Evolutionary conservation across 2,797 vertebrate species (phyloP), one percentile per base, ranked within the genome.

Genomic region (Chloroceryle inda): DNA sequence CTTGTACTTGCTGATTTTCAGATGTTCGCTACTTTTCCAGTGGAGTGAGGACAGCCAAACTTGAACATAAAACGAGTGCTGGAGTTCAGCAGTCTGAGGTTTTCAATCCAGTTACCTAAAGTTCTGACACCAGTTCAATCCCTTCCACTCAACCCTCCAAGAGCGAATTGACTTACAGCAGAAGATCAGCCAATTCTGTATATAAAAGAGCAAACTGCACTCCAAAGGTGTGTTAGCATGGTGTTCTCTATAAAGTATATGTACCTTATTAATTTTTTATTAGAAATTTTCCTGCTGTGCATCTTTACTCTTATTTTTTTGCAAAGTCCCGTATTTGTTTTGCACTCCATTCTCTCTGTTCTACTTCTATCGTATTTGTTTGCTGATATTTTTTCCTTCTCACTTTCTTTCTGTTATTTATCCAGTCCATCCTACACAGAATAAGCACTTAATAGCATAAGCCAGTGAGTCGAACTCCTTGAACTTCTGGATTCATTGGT

Each of bases 181-280:
- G 71, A 76, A 68, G 67, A 76, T 59, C 53, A 88, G 82, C 31
- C 83, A 85, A 4, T 33, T 71, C 10, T 87, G 61, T 88, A 66
- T 24, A 81, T 62, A 82, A 92, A 93, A 81, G 44, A 93, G 38
- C 74, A 87, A 88, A 87, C 45, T 80, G 84, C 84, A 80, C 68
- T 95, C 76, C 76, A 83, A 95, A 96, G 74, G 74, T 87, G 55
- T 88, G 89, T 56, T 88, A 58, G 82, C 1, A 2, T 94, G 52
- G 58, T 76, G 76, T 89, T 96, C 91, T 96, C 89, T 89, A 94
- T 93, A 84, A 96, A 93, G 90, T 93, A 81, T 96, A 94, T 85
- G 74, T 96, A 85, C 91, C 24, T 42, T 94, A 94, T 96, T 95
- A 93, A 93, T 95, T 97, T 96, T 97, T 96, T 82, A 96, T 94